These are phyloP conservation scores for Choloepus didactylus DNA, from an alignment of 2,797 vertebrate genomes.

Conservation along the genomic window DNA sequence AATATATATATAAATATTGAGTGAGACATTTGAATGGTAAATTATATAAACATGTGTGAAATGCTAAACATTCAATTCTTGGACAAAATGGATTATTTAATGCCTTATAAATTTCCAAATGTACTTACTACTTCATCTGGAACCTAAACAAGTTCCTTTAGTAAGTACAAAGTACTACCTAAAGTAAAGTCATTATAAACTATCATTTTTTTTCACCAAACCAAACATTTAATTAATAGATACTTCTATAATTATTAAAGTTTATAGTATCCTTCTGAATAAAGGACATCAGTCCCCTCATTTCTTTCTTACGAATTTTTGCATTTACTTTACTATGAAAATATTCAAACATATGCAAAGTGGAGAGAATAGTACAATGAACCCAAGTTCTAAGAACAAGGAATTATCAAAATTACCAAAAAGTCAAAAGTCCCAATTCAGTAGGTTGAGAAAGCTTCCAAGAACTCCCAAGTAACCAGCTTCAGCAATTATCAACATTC, in stretches of 20 bases:
- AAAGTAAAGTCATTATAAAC: not conserved
- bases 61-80: not conserved
- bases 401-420: too few species aligned
- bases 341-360: not conserved
- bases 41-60: not conserved
- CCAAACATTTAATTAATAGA: conserved; percentile 32
- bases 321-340: conserved; percentile 47
- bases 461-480: not conserved
- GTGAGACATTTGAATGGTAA: not conserved
- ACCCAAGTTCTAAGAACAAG: not conserved
- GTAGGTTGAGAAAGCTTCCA: not conserved
- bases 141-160: not conserved
- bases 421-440: too few species aligned
- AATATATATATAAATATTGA: not conserved
- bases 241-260: not conserved
- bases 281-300: not conserved
- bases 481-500: not conserved
- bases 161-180: not conserved
- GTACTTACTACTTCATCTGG: not conserved
- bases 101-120: not conserved
- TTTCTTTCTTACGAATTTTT: not conserved
- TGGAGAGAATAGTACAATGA: not conserved
- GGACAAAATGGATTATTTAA: not conserved
- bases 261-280: not conserved
- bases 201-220: conserved; percentile 30